Conservation (phyloP, 2,797 vertebrate genomes). For the Pseudomugil tenellus region DNA sequence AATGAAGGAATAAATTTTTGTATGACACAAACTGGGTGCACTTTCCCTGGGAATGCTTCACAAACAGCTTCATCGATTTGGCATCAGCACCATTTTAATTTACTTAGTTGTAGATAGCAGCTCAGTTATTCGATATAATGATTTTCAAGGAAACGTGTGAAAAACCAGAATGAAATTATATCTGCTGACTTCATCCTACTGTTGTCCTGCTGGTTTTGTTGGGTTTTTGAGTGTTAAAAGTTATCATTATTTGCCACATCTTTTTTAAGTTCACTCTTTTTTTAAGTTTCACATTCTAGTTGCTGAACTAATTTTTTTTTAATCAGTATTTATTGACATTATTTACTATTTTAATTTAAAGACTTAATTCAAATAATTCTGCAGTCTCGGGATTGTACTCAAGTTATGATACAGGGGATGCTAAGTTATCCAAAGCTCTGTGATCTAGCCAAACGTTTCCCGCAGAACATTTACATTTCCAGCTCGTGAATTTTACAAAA, state of each 20-base stretch:
- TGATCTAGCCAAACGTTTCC: not conserved
- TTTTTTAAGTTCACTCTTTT: not conserved
- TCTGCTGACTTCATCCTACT: not conserved
- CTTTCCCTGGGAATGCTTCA: slow-evolving; percentile 30
- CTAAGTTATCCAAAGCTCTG: not conserved
- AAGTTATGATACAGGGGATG: not conserved
- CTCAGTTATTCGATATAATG: not conserved
- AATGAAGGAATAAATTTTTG: not conserved
- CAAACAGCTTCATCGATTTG: slow-evolving; percentile 21
- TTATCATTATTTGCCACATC: not conserved
- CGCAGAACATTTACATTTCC: slow-evolving; percentile 19
- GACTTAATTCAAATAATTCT: not conserved
- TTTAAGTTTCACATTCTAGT: too few species aligned
- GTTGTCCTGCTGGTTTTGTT: not conserved
- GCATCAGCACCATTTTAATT: slow-evolving; percentile 5
- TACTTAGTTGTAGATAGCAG: slow-evolving; percentile 9
- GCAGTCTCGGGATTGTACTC: not conserved
- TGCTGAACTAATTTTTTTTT: too few species aligned
- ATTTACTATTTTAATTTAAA: not conserved
- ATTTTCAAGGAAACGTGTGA: slow-evolving; percentile 17
- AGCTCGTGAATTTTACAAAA: slow-evolving; percentile 14
- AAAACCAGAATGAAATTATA: slow-evolving; percentile 14
- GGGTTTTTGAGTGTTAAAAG: not conserved
- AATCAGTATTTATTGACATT: not conserved
- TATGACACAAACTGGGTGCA: not conserved